Base-by-base conservation (phyloP, 1,140 invertebrate genomes). In the Amyelois transitella region DNA sequence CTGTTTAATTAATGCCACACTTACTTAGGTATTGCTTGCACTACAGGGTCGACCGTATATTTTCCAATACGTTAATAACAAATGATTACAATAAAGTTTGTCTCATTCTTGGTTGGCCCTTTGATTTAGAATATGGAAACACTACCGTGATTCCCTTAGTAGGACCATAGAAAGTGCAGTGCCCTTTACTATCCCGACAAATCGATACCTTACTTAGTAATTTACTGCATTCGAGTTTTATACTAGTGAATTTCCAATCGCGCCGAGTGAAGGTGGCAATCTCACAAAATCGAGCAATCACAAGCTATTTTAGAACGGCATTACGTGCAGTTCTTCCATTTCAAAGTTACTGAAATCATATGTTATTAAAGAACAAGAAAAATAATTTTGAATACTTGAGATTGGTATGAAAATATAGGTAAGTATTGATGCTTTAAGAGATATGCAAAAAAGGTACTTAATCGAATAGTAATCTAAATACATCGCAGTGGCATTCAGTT, bases 141-240 rank as follows among this genome's bases (percentile, higher is more conserved):
- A 10, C 25, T 32, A 1, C 2, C 32, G 32, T 38, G 12, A 14
- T 38, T 38, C 22, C 32, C 7, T 32, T 14, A 38, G 6, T 38
- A 38, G 32, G 32, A 38, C 32, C 32, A 14, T 14, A 2, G 32
- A 45, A 48, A 48, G 69, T 75, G 64, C 75, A 73, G 59, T 71
- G 66, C 56, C 72, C 76, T 72, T 74, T 72, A 69, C 69, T 69
- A 68, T 72, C 58, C 63, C 51, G 45, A 58, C 47, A 43, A 79
- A 79, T 81, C 76, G 65, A 77, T 77, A 79, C 49, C 24, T 59
- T 55, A 52, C 54, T 64, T 59, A 59, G 56, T 62, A 65, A 72
- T 69, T 66, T 69, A 72, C 59, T 60, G 56, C 60, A 60, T 60
- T 65, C 53, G 58, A 60, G 58, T 62, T 65, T 69, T 61, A 58